These are phyloP conservation scores for Lepidonotus clava DNA, from an alignment of 2,888 invertebrate genomes.

Conservation along the genomic window DNA sequence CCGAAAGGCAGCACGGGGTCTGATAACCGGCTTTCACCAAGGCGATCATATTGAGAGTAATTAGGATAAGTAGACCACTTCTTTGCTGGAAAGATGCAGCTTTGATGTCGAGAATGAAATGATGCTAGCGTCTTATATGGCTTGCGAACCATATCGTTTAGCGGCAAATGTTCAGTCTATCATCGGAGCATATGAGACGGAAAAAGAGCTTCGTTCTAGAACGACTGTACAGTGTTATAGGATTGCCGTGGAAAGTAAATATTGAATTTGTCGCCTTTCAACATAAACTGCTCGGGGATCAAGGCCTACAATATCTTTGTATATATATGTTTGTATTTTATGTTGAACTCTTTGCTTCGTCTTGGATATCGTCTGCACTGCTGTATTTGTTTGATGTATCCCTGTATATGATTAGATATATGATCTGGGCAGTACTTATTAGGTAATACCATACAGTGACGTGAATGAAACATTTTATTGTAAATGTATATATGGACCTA, in stretches of 20 bases:
- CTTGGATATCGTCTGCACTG: too few species aligned
- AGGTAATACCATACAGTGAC: too few species aligned
- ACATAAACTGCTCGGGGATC: too few species aligned
- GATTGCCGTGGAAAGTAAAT: not conserved
- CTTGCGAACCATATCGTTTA: slow-evolving; percentile 14
- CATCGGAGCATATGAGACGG: not conserved
- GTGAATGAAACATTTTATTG: too few species aligned
- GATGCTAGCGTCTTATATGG: slow-evolving; percentile 28
- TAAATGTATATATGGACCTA: too few species aligned
- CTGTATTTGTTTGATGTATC: too few species aligned
- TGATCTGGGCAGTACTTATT: too few species aligned
- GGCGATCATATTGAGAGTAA: slow-evolving; percentile 23
- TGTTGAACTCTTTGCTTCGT: too few species aligned
- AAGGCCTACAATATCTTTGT: too few species aligned
- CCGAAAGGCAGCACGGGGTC: not conserved
- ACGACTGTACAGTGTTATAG: not conserved
- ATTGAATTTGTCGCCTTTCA: not conserved
- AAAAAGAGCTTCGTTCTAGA: not conserved
- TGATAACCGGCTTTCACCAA: slow-evolving; percentile 8
- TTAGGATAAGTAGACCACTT: slow-evolving; percentile 31
- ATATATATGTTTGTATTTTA: too few species aligned
- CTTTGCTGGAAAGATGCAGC: slow-evolving; percentile 1
- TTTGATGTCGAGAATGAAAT: slow-evolving; percentile 18
- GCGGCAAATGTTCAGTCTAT: not conserved
- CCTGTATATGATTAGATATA: too few species aligned